These are phyloP conservation scores for Leptothorax acervorum DNA, from an alignment of 2,888 invertebrate genomes.

Conservation along the genomic window DNA sequence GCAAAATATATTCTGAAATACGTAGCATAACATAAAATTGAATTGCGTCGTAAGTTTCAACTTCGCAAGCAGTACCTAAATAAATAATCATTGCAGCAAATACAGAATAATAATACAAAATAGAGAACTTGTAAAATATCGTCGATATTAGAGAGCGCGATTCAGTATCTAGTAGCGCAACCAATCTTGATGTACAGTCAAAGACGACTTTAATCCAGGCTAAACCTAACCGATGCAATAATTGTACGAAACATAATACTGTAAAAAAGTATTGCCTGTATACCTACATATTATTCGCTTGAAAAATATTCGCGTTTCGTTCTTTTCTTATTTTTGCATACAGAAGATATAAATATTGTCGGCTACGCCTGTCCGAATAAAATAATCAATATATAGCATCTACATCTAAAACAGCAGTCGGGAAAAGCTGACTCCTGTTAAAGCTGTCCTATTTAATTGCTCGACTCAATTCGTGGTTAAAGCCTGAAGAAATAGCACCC, in stretches of 20 bases:
- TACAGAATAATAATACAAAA: background rate
- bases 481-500: slow-evolving; percentile 62
- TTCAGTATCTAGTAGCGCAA: slow-evolving; percentile 17
- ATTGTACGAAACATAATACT: slow-evolving; percentile 34
- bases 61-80: slow-evolving; percentile 4
- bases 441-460: slow-evolving; percentile 50
- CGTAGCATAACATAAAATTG: slow-evolving; percentile 8
- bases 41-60: slow-evolving; percentile 19
- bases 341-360: background rate
- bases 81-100: background rate
- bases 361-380: background rate
- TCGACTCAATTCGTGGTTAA: slow-evolving; percentile 57
- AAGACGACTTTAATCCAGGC: slow-evolving; percentile 59
- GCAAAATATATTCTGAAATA: slow-evolving; percentile 12
- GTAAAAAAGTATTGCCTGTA: background rate
- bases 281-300: background rate
- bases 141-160: background rate
- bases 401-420: slow-evolving; percentile 2
- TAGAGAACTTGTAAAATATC: background rate
- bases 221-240: slow-evolving; percentile 42
- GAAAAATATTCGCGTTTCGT: background rate
- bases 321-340: background rate
- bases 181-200: slow-evolving; percentile 46
- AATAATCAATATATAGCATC: slow-evolving; percentile 1
- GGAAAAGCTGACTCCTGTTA: background rate